Evolutionary conservation across 2,888 invertebrate genomes (phyloP), one percentile per base, ranked within the genome.

Genomic region (Erebia palarica): DNA sequence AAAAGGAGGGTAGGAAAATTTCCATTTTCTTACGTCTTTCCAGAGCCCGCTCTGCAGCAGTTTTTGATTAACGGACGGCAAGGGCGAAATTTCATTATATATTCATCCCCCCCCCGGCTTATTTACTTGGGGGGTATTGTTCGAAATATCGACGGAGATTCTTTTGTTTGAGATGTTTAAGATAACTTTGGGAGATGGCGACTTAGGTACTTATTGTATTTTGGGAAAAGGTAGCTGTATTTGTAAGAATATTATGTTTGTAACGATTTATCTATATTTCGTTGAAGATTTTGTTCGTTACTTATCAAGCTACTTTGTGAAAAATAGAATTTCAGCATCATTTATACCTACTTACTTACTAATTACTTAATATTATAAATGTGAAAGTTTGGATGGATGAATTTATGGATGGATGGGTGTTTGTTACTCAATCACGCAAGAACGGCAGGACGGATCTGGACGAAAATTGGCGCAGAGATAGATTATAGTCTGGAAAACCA

Each of bases 1-100:
- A 93, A 92, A 93, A 93, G 92, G 92, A 93, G 92, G 92, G 92
- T 86, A 86, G 92, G 90, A 92, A 93, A 92, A 93, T 93, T 93
- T 93, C 92, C 92, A 92, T 92, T 92, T 92, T 92, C 92, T 92
- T 92, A 86, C 91, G 92, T 90, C 90, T 91, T 92, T 91, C 83
- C 81, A 82, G 78, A 81, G 82, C 80, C 86, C 82, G 84, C 87
- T 92, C 88, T 89, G 90, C 91, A 90, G 89, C 90, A 92, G 86
- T 92, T 91, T 92, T 92, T 92, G 92, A 92, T 92, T 92, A 92
- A 92, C 92, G 92, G 91, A 91, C 91, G 87, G 84, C 85, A 79
- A 85, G 86, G 87, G 90, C 85, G 86, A 88, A 90, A 91, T 91
- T 91, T 91, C 91, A 92, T 93, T 92, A 92, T 89, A 86, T 92